These are phyloP conservation scores for Engraulis encrasicolus DNA, from an alignment of 2,113 vertebrate species.

Conservation along the genomic window DNA sequence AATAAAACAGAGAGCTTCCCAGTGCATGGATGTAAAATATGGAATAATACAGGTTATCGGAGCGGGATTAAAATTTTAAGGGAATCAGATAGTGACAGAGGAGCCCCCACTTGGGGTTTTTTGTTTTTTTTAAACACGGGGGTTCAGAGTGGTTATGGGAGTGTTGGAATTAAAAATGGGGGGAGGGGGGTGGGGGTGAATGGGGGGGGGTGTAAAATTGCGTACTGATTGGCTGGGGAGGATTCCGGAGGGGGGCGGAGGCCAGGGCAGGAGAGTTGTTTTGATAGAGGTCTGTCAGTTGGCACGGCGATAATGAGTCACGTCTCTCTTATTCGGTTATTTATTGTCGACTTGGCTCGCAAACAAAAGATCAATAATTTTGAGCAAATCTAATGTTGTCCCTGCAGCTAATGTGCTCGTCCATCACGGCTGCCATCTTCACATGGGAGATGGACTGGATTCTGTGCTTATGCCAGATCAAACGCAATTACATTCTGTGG, in stretches of 20 bases:
- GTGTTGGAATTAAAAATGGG: slow-evolving; percentile 57
- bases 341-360: slow-evolving; percentile 81
- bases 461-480: slow-evolving; percentile 80
- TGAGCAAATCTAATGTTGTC: slow-evolving; percentile 86
- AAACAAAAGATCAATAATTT: slow-evolving; percentile 88
- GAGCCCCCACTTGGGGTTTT: slow-evolving; percentile 59
- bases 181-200: no score
- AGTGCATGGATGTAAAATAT: slow-evolving; percentile 84
- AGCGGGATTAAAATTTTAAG: slow-evolving; percentile 78
- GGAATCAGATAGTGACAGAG: slow-evolving; percentile 78
- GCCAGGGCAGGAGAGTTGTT: slow-evolving; percentile 61
- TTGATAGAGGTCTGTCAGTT: slow-evolving; percentile 81
- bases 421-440: slow-evolving; percentile 80
- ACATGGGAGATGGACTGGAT: slow-evolving; percentile 77
- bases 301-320: slow-evolving; percentile 81
- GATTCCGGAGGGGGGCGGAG: slow-evolving; percentile 46
- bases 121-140: slow-evolving; percentile 70
- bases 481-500: slow-evolving; percentile 80
- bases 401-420: slow-evolving; percentile 81
- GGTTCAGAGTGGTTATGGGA: slow-evolving; percentile 49
- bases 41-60: slow-evolving; percentile 88
- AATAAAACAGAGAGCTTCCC: slow-evolving; percentile 98
- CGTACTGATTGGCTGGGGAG: slow-evolving; percentile 31
- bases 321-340: slow-evolving; percentile 79
- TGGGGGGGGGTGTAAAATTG: slow-evolving; percentile 54